Conservation (phyloP, 2,888 invertebrate species). For the Aphidoletes aphidimyza region DNA sequence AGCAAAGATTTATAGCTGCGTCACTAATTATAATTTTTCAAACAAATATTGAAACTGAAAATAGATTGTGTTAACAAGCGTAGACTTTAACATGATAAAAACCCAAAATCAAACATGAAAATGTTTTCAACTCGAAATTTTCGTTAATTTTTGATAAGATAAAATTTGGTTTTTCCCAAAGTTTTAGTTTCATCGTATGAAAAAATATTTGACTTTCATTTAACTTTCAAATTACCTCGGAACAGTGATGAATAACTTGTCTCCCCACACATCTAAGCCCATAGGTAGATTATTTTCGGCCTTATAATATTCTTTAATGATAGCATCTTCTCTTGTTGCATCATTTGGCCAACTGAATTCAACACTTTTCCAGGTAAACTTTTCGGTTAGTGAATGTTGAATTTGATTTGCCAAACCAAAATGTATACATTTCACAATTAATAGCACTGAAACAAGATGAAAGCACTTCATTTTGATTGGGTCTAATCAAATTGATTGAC, state of each 20-base stretch:
- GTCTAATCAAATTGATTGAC: neutral
- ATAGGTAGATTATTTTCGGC: constrained; percentile 76
- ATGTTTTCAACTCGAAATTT: no score
- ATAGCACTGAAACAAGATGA: neutral
- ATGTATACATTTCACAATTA: neutral
- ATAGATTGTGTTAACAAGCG: no score
- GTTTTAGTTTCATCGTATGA: neutral
- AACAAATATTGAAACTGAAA: no score
- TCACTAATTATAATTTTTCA: neutral
- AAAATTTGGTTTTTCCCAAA: neutral
- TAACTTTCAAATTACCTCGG: no score
- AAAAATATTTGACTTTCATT: no score
- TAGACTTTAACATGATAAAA: no score
- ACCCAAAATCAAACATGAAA: no score
- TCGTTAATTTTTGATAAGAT: neutral
- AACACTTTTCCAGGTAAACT: constrained; percentile 77
- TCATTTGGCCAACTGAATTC: constrained; percentile 75
- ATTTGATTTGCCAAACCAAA: constrained; percentile 64
- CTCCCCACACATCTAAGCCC: constrained; percentile 77
- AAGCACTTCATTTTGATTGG: neutral
- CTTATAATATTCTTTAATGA: constrained; percentile 72
- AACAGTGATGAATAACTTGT: constrained; percentile 77
- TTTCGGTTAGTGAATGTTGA: no score
- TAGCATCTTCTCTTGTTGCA: constrained; percentile 71
- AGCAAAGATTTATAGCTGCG: no score